Evolutionary conservation across 2,888 invertebrate species (phyloP).

Genomic region (Hyposoter dolosus): DNA sequence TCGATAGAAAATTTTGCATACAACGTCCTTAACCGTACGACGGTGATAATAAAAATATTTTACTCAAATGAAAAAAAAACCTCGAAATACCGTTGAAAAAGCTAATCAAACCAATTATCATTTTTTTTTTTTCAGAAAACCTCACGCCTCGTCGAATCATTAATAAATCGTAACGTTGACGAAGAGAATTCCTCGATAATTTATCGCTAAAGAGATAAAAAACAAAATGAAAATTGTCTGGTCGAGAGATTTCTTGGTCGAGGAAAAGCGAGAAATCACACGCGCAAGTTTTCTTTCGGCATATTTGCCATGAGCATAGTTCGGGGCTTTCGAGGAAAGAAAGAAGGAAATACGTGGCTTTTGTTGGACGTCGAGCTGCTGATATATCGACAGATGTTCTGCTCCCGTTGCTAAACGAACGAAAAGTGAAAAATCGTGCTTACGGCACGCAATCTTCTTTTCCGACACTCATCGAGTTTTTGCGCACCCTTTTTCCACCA

Average conservation of each 20-base stretch:
- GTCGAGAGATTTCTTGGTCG: neutral
- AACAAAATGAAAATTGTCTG: neutral
- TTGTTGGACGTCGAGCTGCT: slow-evolving; percentile 46
- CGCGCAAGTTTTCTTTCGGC: slow-evolving; percentile 33
- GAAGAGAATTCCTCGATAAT: neutral
- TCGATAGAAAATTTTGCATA: no score
- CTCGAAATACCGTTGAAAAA: neutral
- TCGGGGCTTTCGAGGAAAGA: neutral
- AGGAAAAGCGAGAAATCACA: slow-evolving; percentile 10
- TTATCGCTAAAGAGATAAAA: neutral
- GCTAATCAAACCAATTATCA: neutral
- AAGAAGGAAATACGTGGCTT: slow-evolving; percentile 31
- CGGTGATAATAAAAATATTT: neutral
- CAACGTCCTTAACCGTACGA: no score
- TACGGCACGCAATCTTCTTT: slow-evolving; percentile 48
- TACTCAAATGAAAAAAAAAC: neutral
- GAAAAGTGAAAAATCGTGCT: slow-evolving; percentile 58
- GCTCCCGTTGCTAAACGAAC: slow-evolving; percentile 29
- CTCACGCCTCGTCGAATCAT: no score
- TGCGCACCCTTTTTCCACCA: neutral
- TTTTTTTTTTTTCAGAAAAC: neutral
- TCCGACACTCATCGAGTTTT: slow-evolving; percentile 10
- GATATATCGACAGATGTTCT: slow-evolving; percentile 59
- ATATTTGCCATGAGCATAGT: slow-evolving; percentile 52
- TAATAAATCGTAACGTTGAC: neutral